A percentile compares a stretch with the other conserved stretches of the same genome.
Evolutionary conservation across 37 sponge, comb jelly and placozoan genomes (phyloP).

Genomic region (Oscarella lobularis): DNA sequence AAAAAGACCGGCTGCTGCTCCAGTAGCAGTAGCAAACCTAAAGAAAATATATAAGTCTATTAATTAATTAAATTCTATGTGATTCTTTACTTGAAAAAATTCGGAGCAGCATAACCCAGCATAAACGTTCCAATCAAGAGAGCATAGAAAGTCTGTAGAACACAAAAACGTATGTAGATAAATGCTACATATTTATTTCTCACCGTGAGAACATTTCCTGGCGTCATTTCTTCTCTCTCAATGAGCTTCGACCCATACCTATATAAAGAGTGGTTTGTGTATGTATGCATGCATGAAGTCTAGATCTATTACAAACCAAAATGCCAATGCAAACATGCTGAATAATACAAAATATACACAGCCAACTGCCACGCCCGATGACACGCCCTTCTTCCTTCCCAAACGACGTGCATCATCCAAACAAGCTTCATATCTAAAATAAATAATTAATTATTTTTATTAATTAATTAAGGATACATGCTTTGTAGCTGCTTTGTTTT

Average conservation of each 20-base stretch:
- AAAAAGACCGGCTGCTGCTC: background rate
- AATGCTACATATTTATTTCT: background rate
- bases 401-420: slow-evolving; percentile 25
- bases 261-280: no score
- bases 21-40: background rate
- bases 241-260: slow-evolving; percentile 3
- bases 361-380: slow-evolving; percentile 23
- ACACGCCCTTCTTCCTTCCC: slow-evolving; percentile 42
- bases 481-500: slow-evolving; percentile 34
- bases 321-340: slow-evolving; percentile 22
- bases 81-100: slow-evolving; percentile 5
- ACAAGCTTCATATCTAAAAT: slow-evolving; percentile 7
- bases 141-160: slow-evolving; percentile 67
- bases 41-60: no score
- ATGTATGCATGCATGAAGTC: no score
- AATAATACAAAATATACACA: slow-evolving; percentile 38
- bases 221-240: background rate
- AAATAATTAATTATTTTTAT: no score
- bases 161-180: background rate
- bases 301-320: no score
- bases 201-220: slow-evolving; percentile 2
- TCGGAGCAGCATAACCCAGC: slow-evolving; percentile 52
- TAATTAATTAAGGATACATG: no score
- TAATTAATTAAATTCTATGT: no score
- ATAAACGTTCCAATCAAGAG: slow-evolving; percentile 59